These are phyloP conservation scores for Helleia helle DNA, from an alignment of 2,888 invertebrate genomes.

Conservation along the genomic window DNA sequence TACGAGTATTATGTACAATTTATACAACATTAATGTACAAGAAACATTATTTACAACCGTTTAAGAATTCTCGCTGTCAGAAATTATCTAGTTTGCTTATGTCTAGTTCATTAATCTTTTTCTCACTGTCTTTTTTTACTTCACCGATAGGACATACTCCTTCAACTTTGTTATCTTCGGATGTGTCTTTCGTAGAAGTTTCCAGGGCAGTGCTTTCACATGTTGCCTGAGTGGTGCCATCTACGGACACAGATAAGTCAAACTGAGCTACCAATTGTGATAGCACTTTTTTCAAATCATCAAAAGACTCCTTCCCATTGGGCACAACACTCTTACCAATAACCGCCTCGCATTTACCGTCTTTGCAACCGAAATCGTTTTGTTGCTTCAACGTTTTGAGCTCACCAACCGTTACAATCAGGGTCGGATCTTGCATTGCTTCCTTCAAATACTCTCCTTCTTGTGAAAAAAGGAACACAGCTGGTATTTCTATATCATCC, in stretches of 20 bases:
- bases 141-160: background rate
- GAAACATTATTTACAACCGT: constrained; percentile 4
- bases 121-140: constrained; percentile 1
- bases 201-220: constrained; percentile 12
- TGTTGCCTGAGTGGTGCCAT: constrained; percentile 24
- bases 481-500: constrained; percentile 89
- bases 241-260: constrained; percentile 42
- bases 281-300: constrained; percentile 59
- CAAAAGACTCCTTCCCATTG: constrained; percentile 43
- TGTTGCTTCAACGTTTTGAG: constrained; percentile 46
- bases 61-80: constrained; percentile 6
- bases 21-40: constrained; percentile 1
- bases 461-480: constrained; percentile 89
- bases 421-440: constrained; percentile 70
- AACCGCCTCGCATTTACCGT: constrained; percentile 35
- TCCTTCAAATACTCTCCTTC: constrained; percentile 82
- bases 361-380: constrained; percentile 34
- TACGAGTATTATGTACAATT: constrained; percentile 9
- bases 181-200: background rate
- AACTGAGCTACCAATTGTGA: constrained; percentile 53
- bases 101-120: constrained; percentile 3
- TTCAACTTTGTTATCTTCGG: constrained; percentile 1
- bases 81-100: background rate
- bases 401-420: constrained; percentile 72
- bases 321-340: constrained; percentile 25